These are phyloP conservation scores for Nestor notabilis DNA, from an alignment of 2,113 vertebrate species.

Conservation along the genomic window DNA sequence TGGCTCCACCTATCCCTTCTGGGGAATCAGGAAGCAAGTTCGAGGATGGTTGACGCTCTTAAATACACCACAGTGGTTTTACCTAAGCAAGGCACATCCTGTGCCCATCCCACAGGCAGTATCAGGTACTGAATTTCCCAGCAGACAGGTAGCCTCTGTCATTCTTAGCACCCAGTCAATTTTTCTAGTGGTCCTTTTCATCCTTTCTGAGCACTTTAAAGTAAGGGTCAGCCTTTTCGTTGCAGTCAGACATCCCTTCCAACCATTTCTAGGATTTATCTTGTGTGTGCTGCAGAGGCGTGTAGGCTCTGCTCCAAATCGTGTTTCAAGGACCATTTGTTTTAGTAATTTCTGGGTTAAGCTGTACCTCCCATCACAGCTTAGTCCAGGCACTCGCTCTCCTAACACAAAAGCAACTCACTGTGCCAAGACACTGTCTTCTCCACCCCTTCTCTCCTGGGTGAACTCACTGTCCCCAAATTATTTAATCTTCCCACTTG, in stretches of 20 bases:
- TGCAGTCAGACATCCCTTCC: not conserved
- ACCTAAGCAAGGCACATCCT: not conserved
- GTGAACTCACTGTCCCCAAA: conserved; percentile 35
- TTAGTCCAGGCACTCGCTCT: conserved; percentile 18
- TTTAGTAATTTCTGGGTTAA: conserved; percentile 24
- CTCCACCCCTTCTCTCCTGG: conserved; percentile 30
- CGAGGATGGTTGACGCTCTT: not conserved
- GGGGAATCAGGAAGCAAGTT: not conserved
- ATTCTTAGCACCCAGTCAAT: not conserved
- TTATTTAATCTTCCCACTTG: conserved; percentile 35
- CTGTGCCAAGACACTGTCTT: conserved; percentile 27
- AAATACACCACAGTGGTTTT: not conserved
- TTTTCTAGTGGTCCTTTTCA: not conserved
- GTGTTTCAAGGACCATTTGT: conserved; percentile 51
- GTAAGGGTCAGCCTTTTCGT: not conserved
- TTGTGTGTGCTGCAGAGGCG: not conserved
- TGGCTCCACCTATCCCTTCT: not conserved
- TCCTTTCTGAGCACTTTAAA: not conserved
- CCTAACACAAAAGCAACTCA: not conserved
- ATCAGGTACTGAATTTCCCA: not conserved
- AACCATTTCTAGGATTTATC: conserved; percentile 51
- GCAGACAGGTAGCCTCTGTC: not conserved
- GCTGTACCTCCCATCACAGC: conserved; percentile 10
- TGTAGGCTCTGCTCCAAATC: conserved; percentile 38
- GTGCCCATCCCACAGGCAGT: not conserved